These are phyloP conservation scores for Hydrozoanthus tunicans DNA, from an alignment of 64 coral and sea anemone genomes.

Conservation along the genomic window DNA sequence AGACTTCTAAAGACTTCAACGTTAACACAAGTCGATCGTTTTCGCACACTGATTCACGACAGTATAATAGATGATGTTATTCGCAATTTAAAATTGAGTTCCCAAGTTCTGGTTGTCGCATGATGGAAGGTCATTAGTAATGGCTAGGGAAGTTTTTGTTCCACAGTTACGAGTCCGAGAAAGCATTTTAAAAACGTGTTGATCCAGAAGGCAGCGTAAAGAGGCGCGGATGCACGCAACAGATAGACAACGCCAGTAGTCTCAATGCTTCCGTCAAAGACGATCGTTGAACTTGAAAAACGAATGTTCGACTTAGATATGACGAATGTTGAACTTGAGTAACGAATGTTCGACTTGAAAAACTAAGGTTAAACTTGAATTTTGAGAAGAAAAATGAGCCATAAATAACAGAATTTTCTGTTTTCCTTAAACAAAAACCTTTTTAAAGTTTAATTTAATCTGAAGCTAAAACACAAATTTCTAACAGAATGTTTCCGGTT, in stretches of 20 bases:
- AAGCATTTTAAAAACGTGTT: neutral
- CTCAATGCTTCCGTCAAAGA: neutral
- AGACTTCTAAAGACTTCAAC: constrained; percentile 12
- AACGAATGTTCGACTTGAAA: too few species aligned
- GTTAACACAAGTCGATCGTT: constrained; percentile 11
- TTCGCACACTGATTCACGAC: constrained; percentile 15
- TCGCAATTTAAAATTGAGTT: constrained; percentile 9
- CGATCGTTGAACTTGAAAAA: too few species aligned
- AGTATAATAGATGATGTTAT: constrained; percentile 38
- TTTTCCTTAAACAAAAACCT: too few species aligned
- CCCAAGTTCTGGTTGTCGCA: constrained; percentile 21
- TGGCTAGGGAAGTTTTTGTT: neutral
- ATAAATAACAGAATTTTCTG: too few species aligned
- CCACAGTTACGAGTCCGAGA: neutral
- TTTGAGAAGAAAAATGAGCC: too few species aligned
- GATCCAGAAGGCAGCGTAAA: constrained; percentile 8
- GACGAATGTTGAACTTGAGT: too few species aligned
- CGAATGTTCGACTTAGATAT: too few species aligned
- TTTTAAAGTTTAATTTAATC: too few species aligned
- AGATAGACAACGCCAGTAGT: neutral
- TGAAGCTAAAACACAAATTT: too few species aligned
- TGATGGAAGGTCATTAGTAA: constrained; percentile 12
- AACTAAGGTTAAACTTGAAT: too few species aligned
- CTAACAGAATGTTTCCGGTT: too few species aligned
- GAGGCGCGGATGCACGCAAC: neutral